phyloP scores from a whole-genome alignment of 2,888 invertebrate species.

The Eupithecia inturbata region DNA sequence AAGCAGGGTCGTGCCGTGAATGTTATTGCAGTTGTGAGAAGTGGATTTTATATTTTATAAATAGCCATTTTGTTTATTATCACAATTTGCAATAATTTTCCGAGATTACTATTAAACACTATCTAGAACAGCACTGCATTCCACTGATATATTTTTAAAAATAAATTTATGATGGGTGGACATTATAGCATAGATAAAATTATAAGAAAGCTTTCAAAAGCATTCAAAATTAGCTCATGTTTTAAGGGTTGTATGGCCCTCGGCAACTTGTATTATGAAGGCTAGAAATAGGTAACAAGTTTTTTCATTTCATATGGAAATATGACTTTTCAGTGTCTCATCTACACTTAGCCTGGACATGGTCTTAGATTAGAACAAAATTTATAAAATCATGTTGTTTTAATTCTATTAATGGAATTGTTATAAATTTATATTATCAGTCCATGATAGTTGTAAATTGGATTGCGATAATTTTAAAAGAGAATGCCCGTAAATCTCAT shows the following conservation, averaged over 20 bases:
- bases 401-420: slow-evolving; percentile 44
- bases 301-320: neutral
- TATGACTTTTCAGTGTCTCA: neutral
- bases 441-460: slow-evolving; percentile 36
- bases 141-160: slow-evolving; percentile 69
- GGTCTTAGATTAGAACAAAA: slow-evolving; percentile 47
- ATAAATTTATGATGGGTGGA: slow-evolving; percentile 35
- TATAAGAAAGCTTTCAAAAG: neutral
- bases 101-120: slow-evolving; percentile 45
- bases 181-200: neutral
- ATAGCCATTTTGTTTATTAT: slow-evolving; percentile 43
- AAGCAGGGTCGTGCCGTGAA: slow-evolving; percentile 49
- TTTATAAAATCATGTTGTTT: slow-evolving; percentile 42
- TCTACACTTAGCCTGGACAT: slow-evolving; percentile 34
- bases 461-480: slow-evolving; percentile 41
- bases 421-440: slow-evolving; percentile 40
- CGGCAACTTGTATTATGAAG: neutral
- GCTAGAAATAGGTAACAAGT: neutral
- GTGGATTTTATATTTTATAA: slow-evolving; percentile 37
- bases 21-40: slow-evolving; percentile 60
- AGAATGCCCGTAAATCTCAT: slow-evolving; percentile 47
- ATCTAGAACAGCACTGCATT: slow-evolving; percentile 66
- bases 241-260: neutral
- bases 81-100: slow-evolving; percentile 62
- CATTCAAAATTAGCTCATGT: neutral